Base-by-base conservation (phyloP, 2,797 vertebrate genomes). In the Mormyrops attenuatus region DNA sequence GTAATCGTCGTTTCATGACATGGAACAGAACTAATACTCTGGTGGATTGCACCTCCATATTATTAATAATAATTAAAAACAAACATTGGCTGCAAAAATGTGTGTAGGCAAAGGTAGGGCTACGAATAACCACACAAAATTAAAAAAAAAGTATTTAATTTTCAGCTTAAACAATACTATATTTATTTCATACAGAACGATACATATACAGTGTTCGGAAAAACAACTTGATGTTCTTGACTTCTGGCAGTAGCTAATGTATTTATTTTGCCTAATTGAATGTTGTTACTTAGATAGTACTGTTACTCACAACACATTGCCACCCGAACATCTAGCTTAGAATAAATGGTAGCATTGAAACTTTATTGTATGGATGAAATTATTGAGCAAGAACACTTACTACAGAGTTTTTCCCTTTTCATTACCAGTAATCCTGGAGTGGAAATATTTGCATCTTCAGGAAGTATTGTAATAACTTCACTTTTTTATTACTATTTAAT, bases 281-380 rank as follows among this genome's bases (percentile, higher is more conserved):
- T 69, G 66, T n/a, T 44, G 26, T 86, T 17, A 94, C 88, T 90
- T 91, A 94, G 94, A 92, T 91, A 93, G 94, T 92, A 93, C 91
- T 90, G 93, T 93, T 95, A 92, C 94, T 92, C 92, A 93, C 91
- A 93, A 90, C 88, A 91, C 92, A 94, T 93, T 93, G 91, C 92
- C 11, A 88, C 90, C 90, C 91, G 92, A 94, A 94, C 91, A 89
- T 91, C 90, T 91, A 93, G 91, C 85, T 82, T 22, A 82, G 41
- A 82, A 90, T 92, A 90, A 87, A 89, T 91, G 90, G 90, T 91
- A 90, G 90, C 85, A 50, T 90, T 90, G 85, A 90, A 89, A 63
- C 52, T 90, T 91, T 47, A 90, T 50, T 63, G 89, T 26, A 92
- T 90, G 88, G 88, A 89, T 90, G 91, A 52, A 87, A 91, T 88